Conservation (phyloP, 2,888 invertebrate genomes). For the Brachyopa scutellaris region DNA sequence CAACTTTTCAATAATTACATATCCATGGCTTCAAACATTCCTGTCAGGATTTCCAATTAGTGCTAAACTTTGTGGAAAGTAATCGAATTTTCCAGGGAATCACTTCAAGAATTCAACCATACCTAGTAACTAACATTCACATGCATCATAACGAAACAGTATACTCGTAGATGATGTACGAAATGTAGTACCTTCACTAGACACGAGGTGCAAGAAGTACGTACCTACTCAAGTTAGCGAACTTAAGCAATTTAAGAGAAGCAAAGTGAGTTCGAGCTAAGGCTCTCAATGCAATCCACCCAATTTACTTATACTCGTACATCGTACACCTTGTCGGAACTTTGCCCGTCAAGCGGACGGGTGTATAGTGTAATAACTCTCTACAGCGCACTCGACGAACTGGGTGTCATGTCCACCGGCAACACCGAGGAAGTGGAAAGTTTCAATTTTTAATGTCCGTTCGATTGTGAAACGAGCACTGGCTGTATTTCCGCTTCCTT, state of each 20-base stretch:
- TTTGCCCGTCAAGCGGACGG: constrained; percentile 45
- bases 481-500: constrained; percentile 55
- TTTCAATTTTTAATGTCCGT: constrained; percentile 73
- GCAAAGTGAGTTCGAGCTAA: constrained; percentile 64
- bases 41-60: constrained; percentile 75
- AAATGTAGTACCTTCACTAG: constrained; percentile 26
- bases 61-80: constrained; percentile 75
- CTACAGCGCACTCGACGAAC: constrained; percentile 29
- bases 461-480: constrained; percentile 65
- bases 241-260: constrained; percentile 71
- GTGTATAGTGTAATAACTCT: constrained; percentile 55
- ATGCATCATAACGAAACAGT: constrained; percentile 56
- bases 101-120: constrained; percentile 66
- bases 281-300: constrained; percentile 63
- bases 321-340: constrained; percentile 41
- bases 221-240: constrained; percentile 55
- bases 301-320: constrained; percentile 59
- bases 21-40: constrained; percentile 73
- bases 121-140: constrained; percentile 24
- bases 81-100: constrained; percentile 74
- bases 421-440: constrained; percentile 61
- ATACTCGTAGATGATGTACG: constrained; percentile 48
- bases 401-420: constrained; percentile 64
- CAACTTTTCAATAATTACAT: constrained; percentile 74
- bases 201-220: constrained; percentile 38